Evolutionary conservation across 1,140 invertebrate species (phyloP), one percentile per base, ranked within the genome.

Genomic region (Cryptotermes secundus): DNA sequence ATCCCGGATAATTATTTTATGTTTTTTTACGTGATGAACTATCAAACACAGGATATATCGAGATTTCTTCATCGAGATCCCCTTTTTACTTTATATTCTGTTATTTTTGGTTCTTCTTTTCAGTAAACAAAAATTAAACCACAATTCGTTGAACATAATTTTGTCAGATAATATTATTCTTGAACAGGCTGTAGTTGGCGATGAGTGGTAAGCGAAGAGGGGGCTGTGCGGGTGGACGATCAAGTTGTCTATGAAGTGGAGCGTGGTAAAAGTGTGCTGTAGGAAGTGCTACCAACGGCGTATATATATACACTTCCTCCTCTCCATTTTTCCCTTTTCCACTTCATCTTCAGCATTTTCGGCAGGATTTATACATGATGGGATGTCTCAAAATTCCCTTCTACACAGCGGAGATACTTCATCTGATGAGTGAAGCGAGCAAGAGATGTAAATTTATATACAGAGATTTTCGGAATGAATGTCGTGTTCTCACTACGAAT

Each of bases 141-240:
- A 22, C 22, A 1, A 19, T 49, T 49, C 22, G 45, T 22, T 49
- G 19, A 3, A 49, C 22, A 1, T 49, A 19, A 16, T 14, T 49
- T 14, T 49, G 14, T 49, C 14, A 1, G 12, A 0, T 19, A 72
- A 72, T 7, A 72, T 9, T 10, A n/a, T 72, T 72, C 9, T 31
- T 72, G 59, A 72, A 72, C 59, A 26, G 34, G 26, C 42, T 81
- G 31, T 38, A 31, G 24, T 35, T 16, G 10, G 7, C 24, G 12
- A 35, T 36, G 81, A 82, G 34, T 31, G 34, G 81, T 1, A 7
- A 24, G 80, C 14, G 7, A 3, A n/a, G 34, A 35, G 81, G 3
- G n/a, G 81, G 81, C 9, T 38, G 81, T 49, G 36, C n/a, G 42
- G 81, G 42, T n/a, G 36, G 80, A 80, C 36, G 80, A 80, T 59